A percentile compares a stretch with the other conserved stretches of the same genome.
phyloP scores from a whole-genome alignment of 2,113 vertebrate species.

The human (Homo sapiens) region GRCh38 chr1:27552001-27552500 shows the following conservation, averaged over 20 bases:
- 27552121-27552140: slow-evolving; percentile 86
- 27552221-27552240: neutral
- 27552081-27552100: slow-evolving; percentile 86
- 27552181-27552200: slow-evolving; percentile 79
- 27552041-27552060: slow-evolving; percentile 88
- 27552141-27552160: slow-evolving; percentile 86
- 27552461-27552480: too few relatives aligned
- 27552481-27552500: too few relatives aligned
- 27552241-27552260: accelerated
- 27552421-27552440: too few relatives aligned
- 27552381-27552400: neutral
- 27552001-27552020: slow-evolving; percentile 79
- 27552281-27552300: neutral
- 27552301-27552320: neutral
- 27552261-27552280: neutral
- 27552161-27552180: slow-evolving; percentile 86
- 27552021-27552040: slow-evolving; percentile 85
- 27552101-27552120: slow-evolving; percentile 89
- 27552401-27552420: too few relatives aligned
- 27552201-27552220: slow-evolving; percentile 24
- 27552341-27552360: neutral
- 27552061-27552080: slow-evolving; percentile 85
- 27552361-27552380: neutral
- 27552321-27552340: neutral
- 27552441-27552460: too few relatives aligned